Base-by-base conservation (phyloP, 2,113 vertebrate species). In the Tamias sibiricus region DNA sequence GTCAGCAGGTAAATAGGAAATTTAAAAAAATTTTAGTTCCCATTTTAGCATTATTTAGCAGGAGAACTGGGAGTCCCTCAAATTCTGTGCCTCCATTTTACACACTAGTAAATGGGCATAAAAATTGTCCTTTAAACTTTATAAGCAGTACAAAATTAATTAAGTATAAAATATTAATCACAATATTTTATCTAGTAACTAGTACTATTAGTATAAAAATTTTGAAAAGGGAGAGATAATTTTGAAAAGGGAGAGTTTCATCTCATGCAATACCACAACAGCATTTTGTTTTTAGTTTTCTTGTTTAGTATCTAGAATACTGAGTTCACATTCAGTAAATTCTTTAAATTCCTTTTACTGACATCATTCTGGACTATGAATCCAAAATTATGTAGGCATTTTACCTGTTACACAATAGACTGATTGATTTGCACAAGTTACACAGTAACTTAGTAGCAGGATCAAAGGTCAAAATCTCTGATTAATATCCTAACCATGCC, bases 311-410 rank as follows among this genome's bases (percentile, higher is more conserved):
- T 75, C 81, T 90, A 95, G 80, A 97, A 95, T 87, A 77, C 2
- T 96, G 32, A 93, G 87, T 91, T 88, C 93, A 87, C 79, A 97
- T 91, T 93, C 86, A 96, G 13, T 81, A 54, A 95, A 97, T 96
- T 97, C 96, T 82, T 96, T 87, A 91, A 91, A 94, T 96, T 98
- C 86, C 86, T 93, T 94, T 87, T 84, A 86, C 57, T 32, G 62
- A 40, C 37, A 96, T 80, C 49, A 74, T 68, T 91, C 79, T 84
- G 82, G 83, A 87, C 71, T 40, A 72, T 49, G 86, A 95, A 81
- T 87, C 75, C 90, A 59, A 86, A 96, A 77, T 94, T 82, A 96
- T 59, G 82, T 76, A 92, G 66, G 47, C 71, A 44, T 94, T 97
- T 95, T 91, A 82, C 75, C 49, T 82, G 37, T 81, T 76, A 84